Evolutionary conservation across 2,888 invertebrate species (phyloP).

Genomic region (Metalampra italica): DNA sequence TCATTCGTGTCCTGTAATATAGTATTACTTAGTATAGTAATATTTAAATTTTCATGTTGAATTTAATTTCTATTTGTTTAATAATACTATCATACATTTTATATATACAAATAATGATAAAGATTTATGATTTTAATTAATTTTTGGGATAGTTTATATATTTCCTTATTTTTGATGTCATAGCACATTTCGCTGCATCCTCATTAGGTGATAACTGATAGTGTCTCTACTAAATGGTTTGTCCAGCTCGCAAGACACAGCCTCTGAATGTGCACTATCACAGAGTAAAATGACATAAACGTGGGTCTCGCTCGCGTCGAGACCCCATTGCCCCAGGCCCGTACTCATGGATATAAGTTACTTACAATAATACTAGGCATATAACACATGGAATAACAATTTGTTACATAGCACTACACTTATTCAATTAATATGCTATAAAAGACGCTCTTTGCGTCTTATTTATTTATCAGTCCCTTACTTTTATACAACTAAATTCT

Average conservation of each 20-base stretch:
- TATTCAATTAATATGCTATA: conserved; percentile 49
- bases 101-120: conserved; percentile 71
- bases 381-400: conserved; percentile 70
- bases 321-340: conserved; percentile 76
- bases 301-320: conserved; percentile 60
- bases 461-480: conserved; percentile 48
- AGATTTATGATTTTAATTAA: conserved; percentile 73
- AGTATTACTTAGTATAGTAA: conserved; percentile 22
- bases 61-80: conserved; percentile 55
- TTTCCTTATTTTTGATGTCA: conserved; percentile 65
- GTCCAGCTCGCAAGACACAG: conserved; percentile 43
- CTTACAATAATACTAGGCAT: conserved; percentile 70
- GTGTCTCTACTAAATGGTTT: conserved; percentile 23
- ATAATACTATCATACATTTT: conserved; percentile 68
- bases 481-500: conserved; percentile 45
- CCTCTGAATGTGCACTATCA: conserved; percentile 70
- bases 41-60: conserved; percentile 36
- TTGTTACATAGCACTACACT: conserved; percentile 65
- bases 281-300: conserved; percentile 77
- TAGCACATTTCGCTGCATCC: conserved; percentile 63
- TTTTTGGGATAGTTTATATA: conserved; percentile 76
- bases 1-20: conserved; percentile 33
- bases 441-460: conserved; percentile 44
- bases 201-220: conserved; percentile 28
- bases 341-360: conserved; percentile 72